Conservation (phyloP, 37 sponge, comb jelly and placozoan genomes). For the Chondrosia reniformis region DNA sequence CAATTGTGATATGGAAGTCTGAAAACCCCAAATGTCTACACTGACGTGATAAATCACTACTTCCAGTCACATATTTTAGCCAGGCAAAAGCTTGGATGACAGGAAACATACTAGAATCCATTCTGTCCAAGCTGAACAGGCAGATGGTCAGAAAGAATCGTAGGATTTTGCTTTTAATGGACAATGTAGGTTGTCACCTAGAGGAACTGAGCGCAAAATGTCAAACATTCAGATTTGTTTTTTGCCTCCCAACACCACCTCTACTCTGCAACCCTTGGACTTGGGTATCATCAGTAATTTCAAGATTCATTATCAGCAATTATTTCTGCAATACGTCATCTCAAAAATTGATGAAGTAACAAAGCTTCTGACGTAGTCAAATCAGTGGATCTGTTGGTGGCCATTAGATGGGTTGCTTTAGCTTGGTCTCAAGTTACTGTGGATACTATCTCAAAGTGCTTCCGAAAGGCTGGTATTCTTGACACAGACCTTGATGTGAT, state of each 20-base stretch:
- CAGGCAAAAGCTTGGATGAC: slow-evolving; percentile 35
- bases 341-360: slow-evolving; percentile 10
- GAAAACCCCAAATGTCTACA: slow-evolving; percentile 6
- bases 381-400: too few relatives aligned
- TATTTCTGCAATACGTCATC: background rate
- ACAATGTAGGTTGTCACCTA: background rate
- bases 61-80: slow-evolving; percentile 28
- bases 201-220: too few relatives aligned
- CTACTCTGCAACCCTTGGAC: too few relatives aligned
- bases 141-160: background rate
- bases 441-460: too few relatives aligned
- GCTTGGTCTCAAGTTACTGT: too few relatives aligned
- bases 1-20: too few relatives aligned
- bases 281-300: background rate
- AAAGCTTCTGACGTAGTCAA: slow-evolving; percentile 18
- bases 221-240: slow-evolving; percentile 12
- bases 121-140: slow-evolving; percentile 6
- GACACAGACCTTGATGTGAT: too few relatives aligned
- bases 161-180: slow-evolving; percentile 18
- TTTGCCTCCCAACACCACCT: too few relatives aligned
- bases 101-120: slow-evolving; percentile 15
- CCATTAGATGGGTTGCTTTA: too few relatives aligned
- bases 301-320: too few relatives aligned
- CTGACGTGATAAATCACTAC: slow-evolving; percentile 1
- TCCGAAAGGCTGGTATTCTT: too few relatives aligned